Evolutionary conservation across 35 echinoderm and acorn worm species (phyloP).

Genomic region (Nesometra sesokonis): DNA sequence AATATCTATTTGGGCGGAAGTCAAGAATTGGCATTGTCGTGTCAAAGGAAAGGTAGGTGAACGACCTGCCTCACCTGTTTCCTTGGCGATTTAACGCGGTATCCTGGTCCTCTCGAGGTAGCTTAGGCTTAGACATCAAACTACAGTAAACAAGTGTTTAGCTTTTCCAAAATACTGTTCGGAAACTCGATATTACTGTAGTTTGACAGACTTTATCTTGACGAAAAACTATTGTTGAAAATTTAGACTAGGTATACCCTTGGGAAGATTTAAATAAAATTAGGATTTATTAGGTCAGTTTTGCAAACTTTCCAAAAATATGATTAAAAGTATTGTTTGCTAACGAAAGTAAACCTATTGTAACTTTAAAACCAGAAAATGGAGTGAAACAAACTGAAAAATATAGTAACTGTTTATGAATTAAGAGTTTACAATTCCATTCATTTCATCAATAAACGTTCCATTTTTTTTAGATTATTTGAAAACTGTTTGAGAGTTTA

Average conservation of each 20-base stretch:
- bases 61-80: background rate
- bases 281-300: background rate
- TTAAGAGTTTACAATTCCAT: no score
- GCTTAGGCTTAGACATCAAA: background rate
- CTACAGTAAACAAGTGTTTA: background rate
- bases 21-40: background rate
- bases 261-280: background rate
- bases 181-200: background rate
- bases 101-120: background rate
- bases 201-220: background rate
- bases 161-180: background rate
- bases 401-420: no score
- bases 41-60: background rate
- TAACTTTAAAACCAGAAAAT: no score
- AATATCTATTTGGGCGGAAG: background rate
- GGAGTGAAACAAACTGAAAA: no score
- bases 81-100: background rate
- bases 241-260: background rate
- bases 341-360: no score
- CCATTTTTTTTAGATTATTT: no score
- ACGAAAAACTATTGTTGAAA: background rate
- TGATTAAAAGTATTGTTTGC: no score
- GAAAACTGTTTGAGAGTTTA: no score
- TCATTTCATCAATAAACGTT: no score
- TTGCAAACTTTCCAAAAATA: no score